These are phyloP conservation scores for Zaprionus africanus DNA, from an alignment of 1,140 invertebrate genomes.

Conservation along the genomic window DNA sequence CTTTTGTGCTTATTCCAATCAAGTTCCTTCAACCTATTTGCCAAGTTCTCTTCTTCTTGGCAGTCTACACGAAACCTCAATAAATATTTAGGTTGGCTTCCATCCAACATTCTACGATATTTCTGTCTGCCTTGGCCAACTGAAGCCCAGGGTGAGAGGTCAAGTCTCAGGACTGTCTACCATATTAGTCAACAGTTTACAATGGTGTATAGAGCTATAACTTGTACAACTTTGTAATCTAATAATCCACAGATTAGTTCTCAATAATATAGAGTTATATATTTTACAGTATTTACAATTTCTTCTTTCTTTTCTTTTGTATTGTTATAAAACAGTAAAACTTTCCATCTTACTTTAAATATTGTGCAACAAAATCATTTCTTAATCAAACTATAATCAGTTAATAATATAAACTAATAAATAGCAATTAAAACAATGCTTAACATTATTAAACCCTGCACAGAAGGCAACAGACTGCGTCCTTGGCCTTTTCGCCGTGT, in stretches of 20 bases:
- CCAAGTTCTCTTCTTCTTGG: not conserved
- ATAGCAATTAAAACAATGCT: not conserved
- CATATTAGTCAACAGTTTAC: too few relatives aligned
- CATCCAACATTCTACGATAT: not conserved
- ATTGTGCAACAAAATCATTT: too few relatives aligned
- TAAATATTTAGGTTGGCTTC: constrained; percentile 6
- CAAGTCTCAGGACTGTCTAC: not conserved
- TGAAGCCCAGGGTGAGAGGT: not conserved
- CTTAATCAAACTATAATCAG: not conserved
- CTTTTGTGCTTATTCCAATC: not conserved
- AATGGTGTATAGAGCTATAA: too few relatives aligned
- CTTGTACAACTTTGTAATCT: too few relatives aligned
- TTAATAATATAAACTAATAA: not conserved
- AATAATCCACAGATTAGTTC: not conserved
- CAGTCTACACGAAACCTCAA: not conserved
- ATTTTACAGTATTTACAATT: too few relatives aligned
- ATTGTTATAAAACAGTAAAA: too few relatives aligned
- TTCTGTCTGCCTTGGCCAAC: constrained; percentile 1
- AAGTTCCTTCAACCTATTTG: not conserved
- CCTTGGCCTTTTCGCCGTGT: constrained; percentile 18
- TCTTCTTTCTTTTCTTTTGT: too few relatives aligned
- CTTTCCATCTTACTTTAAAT: too few relatives aligned
- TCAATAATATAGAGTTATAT: not conserved
- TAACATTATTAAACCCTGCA: not conserved
- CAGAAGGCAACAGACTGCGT: not conserved